Evolutionary conservation across 2,888 invertebrate species (phyloP), one percentile per base, ranked within the genome.

Genomic region (Eupeodes luniger): DNA sequence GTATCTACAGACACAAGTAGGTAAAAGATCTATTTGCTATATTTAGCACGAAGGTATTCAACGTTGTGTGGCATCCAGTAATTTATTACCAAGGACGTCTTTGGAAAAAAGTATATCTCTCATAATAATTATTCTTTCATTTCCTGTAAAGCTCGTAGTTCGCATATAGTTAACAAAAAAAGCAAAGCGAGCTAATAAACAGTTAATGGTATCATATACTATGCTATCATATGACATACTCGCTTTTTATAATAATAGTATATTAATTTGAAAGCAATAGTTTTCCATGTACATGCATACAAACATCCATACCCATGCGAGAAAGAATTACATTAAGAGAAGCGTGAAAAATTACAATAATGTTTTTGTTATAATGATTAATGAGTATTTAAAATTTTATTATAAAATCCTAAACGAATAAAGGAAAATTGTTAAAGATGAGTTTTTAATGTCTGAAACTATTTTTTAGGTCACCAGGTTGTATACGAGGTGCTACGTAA

Each of bases 61-160:
- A 36, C 53, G 40, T 11, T 55, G 40, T 40, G 40, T 4, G 40
- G 40, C 40, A 9, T 40, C 9, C 16, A 14, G 47, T 44, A 53
- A 70, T 64, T 47, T 47, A 19, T 47, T 62, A 55, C 62, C 79
- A 80, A 80, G 79, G 79, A 72, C 79, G 61, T 57, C 53, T 16
- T 47, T 34, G 55, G 34, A 34, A 49, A 47, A 11, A n/a, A 61
- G 40, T 61, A 61, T 34, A 36, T 61, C 36, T 40, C 40, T 40
- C 9, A 40, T 40, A 40, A 40, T 36, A 10, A 55, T 10, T 55
- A 44, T 72, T 57, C 12, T 79, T 72, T 49, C 47, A 14, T 36
- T 64, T 55, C 47, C 79, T 62, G 10, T 64, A 12, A 16, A 64
- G 57, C 49, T 5, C 40, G 40, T 40, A 27, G 27, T 27, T 27